These are phyloP conservation scores for Apteryx mantelli DNA, from an alignment of 2,113 vertebrate species.

Conservation along the genomic window DNA sequence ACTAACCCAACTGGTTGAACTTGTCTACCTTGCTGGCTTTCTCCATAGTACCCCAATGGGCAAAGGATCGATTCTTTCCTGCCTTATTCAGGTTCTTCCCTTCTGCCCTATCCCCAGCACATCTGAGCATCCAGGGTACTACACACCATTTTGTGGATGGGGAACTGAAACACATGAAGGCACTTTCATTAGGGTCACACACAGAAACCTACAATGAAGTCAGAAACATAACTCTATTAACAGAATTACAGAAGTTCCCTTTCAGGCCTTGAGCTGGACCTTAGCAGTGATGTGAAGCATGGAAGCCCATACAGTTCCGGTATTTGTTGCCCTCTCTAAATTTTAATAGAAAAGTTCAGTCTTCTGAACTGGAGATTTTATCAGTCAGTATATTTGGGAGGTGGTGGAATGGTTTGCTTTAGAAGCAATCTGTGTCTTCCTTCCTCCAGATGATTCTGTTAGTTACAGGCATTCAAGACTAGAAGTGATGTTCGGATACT, in stretches of 20 bases:
- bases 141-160: accelerated
- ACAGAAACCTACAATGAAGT: background rate
- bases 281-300: background rate
- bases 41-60: background rate
- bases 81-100: background rate
- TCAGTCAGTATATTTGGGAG: background rate
- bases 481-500: background rate
- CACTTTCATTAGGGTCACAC: background rate
- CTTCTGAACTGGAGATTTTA: background rate
- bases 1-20: background rate
- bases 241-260: background rate
- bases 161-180: background rate
- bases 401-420: background rate
- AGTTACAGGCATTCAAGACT: background rate
- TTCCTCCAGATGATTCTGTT: background rate
- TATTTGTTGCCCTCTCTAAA: background rate
- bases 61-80: background rate
- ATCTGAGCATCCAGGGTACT: background rate
- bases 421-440: background rate
- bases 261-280: background rate
- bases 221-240: background rate
- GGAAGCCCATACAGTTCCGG: accelerated
- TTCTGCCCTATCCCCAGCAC: background rate
- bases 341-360: background rate
- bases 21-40: background rate